phyloP scores from a whole-genome alignment of 1,140 invertebrate genomes.

The Eciton burchellii region DNA sequence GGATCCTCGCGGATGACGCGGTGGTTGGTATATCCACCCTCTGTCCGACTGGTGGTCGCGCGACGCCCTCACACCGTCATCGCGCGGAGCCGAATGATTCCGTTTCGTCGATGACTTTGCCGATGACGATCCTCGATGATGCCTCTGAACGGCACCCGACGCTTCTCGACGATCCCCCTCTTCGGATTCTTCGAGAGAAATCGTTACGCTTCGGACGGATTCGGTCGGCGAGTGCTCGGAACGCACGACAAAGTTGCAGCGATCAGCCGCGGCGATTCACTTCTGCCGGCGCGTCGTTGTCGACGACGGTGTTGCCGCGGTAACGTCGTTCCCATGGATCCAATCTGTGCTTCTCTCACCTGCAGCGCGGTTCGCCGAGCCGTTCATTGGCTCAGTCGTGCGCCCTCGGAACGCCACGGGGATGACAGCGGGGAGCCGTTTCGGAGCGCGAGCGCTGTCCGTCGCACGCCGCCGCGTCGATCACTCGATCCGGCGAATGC shows the following conservation, averaged over 20 bases:
- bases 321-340: slow-evolving; percentile 67
- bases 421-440: neutral
- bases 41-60: neutral
- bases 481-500: slow-evolving; percentile 50
- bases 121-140: neutral
- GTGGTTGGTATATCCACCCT: slow-evolving; percentile 26
- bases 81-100: neutral
- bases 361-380: slow-evolving; percentile 13
- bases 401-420: neutral
- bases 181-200: neutral
- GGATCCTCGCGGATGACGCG: neutral
- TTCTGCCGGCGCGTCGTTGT: slow-evolving; percentile 42
- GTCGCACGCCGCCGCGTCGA: slow-evolving; percentile 63
- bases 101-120: neutral
- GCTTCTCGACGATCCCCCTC: slow-evolving; percentile 9
- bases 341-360: slow-evolving; percentile 66
- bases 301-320: slow-evolving; percentile 48
- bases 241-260: neutral
- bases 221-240: neutral
- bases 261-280: slow-evolving; percentile 36
- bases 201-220: neutral
- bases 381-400: slow-evolving; percentile 66
- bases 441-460: slow-evolving; percentile 40
- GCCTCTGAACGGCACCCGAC: neutral
- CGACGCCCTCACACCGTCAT: slow-evolving; percentile 33